phyloP scores from a whole-genome alignment of 1,140 invertebrate genomes.

The Medauroidea extradentata region DNA sequence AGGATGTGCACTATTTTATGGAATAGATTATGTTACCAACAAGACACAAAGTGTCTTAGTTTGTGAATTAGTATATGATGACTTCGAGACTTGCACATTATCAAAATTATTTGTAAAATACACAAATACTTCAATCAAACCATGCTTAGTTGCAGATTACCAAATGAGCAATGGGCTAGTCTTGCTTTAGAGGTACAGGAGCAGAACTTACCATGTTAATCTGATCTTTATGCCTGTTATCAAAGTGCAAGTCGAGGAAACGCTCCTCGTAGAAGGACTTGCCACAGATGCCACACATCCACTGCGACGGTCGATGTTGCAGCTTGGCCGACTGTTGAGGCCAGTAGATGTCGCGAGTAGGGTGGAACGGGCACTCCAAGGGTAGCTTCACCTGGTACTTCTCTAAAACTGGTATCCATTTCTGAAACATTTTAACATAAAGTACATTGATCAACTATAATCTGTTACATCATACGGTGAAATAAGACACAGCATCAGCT shows the following conservation, averaged over 20 bases:
- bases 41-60: no score
- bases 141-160: no score
- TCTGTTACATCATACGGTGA: no score
- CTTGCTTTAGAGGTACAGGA: not conserved
- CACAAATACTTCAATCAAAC: not conserved
- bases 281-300: conserved; percentile 88
- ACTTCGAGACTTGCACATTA: no score
- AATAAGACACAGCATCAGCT: no score
- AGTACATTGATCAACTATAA: no score
- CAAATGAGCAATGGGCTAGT: conserved; percentile 15
- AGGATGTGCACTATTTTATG: no score
- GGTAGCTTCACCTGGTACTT: conserved; percentile 80
- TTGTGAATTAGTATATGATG: no score
- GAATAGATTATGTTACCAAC: no score
- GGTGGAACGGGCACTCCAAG: conserved; percentile 85
- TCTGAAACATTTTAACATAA: no score
- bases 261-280: conserved; percentile 88
- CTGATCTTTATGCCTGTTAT: conserved; percentile 78
- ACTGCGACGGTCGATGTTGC: conserved; percentile 76
- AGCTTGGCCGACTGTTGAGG: conserved; percentile 77
- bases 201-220: conserved; percentile 69
- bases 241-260: conserved; percentile 85
- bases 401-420: conserved; percentile 83
- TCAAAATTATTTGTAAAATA: no score
- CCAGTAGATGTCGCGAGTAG: conserved; percentile 78